Evolutionary conservation across 2,888 invertebrate genomes (phyloP).

Genomic region (Teleiodes luculella): DNA sequence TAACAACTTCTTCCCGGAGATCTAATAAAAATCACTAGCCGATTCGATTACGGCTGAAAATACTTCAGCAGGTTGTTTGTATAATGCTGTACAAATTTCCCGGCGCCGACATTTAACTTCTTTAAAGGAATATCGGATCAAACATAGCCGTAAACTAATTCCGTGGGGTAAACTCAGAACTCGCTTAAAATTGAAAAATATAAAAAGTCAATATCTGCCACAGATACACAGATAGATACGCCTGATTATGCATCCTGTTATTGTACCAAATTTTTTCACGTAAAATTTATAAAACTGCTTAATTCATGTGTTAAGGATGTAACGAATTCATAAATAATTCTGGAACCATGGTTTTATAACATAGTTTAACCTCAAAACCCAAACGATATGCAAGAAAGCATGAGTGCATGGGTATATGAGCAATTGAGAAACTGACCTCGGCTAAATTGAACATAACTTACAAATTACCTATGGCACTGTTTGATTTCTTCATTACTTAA

Average conservation of each 20-base stretch:
- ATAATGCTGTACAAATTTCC: conserved; percentile 46
- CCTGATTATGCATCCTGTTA: not conserved
- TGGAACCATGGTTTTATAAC: no score
- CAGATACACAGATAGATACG: not conserved
- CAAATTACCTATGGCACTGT: no score
- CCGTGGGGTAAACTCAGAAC: conserved; percentile 68
- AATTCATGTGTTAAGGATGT: no score
- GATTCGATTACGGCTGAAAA: conserved; percentile 48
- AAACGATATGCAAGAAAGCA: no score
- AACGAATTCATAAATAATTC: no score
- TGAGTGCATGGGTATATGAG: no score
- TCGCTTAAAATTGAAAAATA: conserved; percentile 45
- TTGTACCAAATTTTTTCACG: no score
- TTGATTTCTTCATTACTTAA: no score
- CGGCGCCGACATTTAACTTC: conserved; percentile 52
- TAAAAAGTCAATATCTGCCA: conserved; percentile 49
- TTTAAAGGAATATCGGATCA: conserved; percentile 75
- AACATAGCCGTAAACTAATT: conserved; percentile 70
- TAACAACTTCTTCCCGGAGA: conserved; percentile 5
- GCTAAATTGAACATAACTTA: no score
- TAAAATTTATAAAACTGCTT: no score
- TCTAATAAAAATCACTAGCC: conserved; percentile 37
- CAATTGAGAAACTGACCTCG: no score
- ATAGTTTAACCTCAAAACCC: no score
- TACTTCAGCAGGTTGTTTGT: conserved; percentile 40